Percentiles rank a stretch among this genome's conserved stretches.
These are phyloP conservation scores for Harpagifer antarcticus DNA, from an alignment of 2,797 vertebrate genomes.

Conservation along the genomic window DNA sequence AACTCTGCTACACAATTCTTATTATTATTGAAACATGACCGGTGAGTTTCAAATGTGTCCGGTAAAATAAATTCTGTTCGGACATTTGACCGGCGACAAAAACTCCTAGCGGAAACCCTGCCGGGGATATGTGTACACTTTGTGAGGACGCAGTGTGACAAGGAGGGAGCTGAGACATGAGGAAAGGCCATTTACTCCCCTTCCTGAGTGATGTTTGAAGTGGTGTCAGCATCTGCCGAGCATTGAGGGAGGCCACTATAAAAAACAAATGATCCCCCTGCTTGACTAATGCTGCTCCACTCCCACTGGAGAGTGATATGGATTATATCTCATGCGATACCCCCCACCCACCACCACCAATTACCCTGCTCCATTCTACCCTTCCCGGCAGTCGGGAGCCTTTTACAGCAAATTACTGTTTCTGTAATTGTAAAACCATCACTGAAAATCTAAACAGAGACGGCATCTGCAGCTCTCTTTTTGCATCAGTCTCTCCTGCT, in stretches of 20 bases:
- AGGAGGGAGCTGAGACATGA: conserved; percentile 33
- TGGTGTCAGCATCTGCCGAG: conserved; percentile 50
- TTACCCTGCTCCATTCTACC: conserved; percentile 55
- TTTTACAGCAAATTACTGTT: conserved; percentile 79
- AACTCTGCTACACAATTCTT: too few species aligned
- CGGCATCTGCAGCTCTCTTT: conserved; percentile 70
- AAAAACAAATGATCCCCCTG: conserved; percentile 68
- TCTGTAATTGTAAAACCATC: conserved; percentile 78
- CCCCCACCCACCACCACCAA: conserved; percentile 50
- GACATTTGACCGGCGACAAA: too few species aligned
- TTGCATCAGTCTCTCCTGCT: conserved; percentile 37
- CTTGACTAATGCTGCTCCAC: conserved; percentile 64
- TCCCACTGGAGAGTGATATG: conserved; percentile 64
- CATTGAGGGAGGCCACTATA: conserved; percentile 55
- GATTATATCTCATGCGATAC: conserved; percentile 64
- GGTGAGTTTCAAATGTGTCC: too few species aligned
- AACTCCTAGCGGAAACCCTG: too few species aligned
- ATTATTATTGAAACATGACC: too few species aligned
- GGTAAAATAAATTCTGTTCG: too few species aligned
- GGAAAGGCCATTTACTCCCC: conserved; percentile 42
- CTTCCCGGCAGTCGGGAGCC: conserved; percentile 65
- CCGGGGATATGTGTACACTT: conserved; percentile 40
- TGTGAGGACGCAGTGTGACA: conserved; percentile 47
- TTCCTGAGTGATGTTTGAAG: conserved; percentile 63
- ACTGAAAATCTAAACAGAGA: conserved; percentile 68